Percentiles rank a stretch among this genome's conserved stretches.
Evolutionary conservation across 1,140 invertebrate genomes (phyloP).

Genomic region (Cardiocondyla obscurior): DNA sequence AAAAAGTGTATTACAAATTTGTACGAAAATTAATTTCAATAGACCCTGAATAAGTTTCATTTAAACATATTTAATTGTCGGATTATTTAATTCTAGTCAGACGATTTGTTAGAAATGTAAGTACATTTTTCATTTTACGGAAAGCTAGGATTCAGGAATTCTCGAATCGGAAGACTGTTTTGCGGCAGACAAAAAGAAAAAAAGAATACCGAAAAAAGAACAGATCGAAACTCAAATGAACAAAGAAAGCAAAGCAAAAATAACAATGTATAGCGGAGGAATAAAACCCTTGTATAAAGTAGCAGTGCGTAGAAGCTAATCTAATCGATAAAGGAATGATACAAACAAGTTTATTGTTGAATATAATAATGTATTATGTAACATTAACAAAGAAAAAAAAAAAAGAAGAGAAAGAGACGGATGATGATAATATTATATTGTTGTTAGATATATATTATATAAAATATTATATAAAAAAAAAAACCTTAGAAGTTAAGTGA

Average conservation of each 20-base stretch:
- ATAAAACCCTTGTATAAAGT: constrained; percentile 68
- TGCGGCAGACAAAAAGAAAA: constrained; percentile 35
- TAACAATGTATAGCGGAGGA: constrained; percentile 32
- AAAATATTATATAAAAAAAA: constrained; percentile 78
- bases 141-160: constrained; percentile 1
- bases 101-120: neutral
- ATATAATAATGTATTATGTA: constrained; percentile 77
- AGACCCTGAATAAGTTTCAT: neutral
- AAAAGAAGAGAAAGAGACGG: constrained; percentile 48
- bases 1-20: neutral
- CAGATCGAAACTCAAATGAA: constrained; percentile 33
- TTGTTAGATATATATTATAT: constrained; percentile 81
- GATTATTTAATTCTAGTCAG: neutral
- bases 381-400: constrained; percentile 67
- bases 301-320: constrained; percentile 70
- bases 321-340: constrained; percentile 68
- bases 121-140: neutral
- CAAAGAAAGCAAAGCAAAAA: constrained; percentile 54
- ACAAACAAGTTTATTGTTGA: constrained; percentile 81
- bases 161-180: constrained; percentile 32
- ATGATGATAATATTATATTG: constrained; percentile 82
- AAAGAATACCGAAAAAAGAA: constrained; percentile 25
- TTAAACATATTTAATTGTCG: constrained; percentile 12
- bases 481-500: constrained; percentile 75
- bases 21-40: neutral